Conservation (phyloP, 2,888 invertebrate species). For the Harmothoe impar region DNA sequence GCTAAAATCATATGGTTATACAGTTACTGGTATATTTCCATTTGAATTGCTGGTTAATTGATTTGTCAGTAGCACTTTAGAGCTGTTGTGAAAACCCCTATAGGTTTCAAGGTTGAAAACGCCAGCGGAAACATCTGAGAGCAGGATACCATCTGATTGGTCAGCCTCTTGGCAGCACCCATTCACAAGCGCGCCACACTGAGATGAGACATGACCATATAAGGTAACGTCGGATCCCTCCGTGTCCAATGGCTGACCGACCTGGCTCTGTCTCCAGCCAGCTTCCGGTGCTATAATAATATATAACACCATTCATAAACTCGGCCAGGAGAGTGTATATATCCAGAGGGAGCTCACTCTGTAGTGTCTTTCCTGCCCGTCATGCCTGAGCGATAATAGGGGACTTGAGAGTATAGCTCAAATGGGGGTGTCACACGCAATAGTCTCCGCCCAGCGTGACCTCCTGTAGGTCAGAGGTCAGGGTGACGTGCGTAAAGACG, state of each 20-base stretch:
- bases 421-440: constrained; percentile 1
- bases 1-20: too few relatives aligned
- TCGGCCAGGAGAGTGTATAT: background rate
- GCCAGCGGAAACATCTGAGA: background rate
- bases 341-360: background rate
- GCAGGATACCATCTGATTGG: background rate
- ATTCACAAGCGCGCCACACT: background rate
- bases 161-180: background rate
- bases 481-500: background rate
- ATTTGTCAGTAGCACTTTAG: too few relatives aligned
- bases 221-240: background rate
- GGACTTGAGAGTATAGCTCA: background rate
- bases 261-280: background rate
- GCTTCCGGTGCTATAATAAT: background rate
- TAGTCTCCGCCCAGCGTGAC: background rate
- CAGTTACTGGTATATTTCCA: too few relatives aligned
- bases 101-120: too few relatives aligned
- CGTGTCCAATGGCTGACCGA: background rate
- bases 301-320: background rate
- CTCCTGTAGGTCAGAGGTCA: background rate
- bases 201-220: background rate
- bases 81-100: too few relatives aligned
- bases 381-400: constrained; percentile 7
- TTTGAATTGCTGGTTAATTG: too few relatives aligned
- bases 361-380: background rate